These are phyloP conservation scores for Trachelipus rathkii DNA, from an alignment of 1,140 invertebrate species.

Conservation along the genomic window DNA sequence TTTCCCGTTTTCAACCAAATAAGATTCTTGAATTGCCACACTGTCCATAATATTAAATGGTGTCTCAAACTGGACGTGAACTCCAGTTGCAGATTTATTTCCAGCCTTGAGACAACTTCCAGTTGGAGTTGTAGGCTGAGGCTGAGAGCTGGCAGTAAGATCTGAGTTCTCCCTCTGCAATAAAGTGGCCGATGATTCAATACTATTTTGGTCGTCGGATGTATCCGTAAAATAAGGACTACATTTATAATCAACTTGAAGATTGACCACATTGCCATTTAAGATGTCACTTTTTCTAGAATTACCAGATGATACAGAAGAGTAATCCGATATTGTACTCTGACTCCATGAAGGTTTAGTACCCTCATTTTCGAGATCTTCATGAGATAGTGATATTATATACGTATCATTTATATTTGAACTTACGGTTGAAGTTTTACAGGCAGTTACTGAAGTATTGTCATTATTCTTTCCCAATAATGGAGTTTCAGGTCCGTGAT, in stretches of 20 bases:
- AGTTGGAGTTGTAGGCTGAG: slow-evolving; percentile 28
- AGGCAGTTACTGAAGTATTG: too few species aligned
- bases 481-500: too few species aligned
- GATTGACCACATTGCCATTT: not conserved
- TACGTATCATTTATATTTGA: too few species aligned
- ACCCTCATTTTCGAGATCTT: too few species aligned
- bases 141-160: not conserved
- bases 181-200: not conserved
- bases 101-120: slow-evolving; percentile 38
- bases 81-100: slow-evolving; percentile 27
- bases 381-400: too few species aligned
- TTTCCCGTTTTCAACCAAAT: slow-evolving; percentile 27
- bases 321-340: not conserved
- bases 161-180: not conserved
- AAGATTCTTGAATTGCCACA: slow-evolving; percentile 27
- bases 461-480: too few species aligned
- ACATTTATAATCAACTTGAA: not conserved
- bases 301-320: not conserved
- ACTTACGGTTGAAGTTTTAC: too few species aligned
- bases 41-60: slow-evolving; percentile 32
- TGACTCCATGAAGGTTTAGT: not conserved
- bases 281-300: not conserved
- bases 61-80: slow-evolving; percentile 43
- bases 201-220: not conserved
- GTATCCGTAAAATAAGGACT: not conserved